These are phyloP conservation scores for Megalurothrips usitatus DNA, from an alignment of 2,888 invertebrate species.

Conservation along the genomic window DNA sequence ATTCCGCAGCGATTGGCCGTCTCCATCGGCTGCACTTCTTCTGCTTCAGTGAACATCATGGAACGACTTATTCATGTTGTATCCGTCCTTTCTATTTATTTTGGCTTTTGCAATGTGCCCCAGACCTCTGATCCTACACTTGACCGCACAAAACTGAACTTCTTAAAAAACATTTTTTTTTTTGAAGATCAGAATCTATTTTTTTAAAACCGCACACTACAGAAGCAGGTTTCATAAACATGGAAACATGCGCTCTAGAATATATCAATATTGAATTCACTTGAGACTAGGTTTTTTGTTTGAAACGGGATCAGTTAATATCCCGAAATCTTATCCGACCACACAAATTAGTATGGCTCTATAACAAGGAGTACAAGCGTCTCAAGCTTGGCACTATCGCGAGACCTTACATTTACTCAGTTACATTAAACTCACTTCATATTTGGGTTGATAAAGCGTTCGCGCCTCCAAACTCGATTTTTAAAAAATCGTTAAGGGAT, in stretches of 20 bases:
- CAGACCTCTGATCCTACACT: not conserved
- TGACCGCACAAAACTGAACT: not conserved
- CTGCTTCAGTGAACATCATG: slow-evolving; percentile 24
- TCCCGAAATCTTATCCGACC: no score
- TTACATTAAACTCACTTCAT: no score
- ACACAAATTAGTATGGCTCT: no score
- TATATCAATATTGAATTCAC: not conserved
- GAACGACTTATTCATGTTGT: slow-evolving; percentile 19
- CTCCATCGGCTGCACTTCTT: slow-evolving; percentile 25
- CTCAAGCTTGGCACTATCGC: no score
- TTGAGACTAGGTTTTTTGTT: no score
- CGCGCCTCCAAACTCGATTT: no score
- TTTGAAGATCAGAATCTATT: not conserved
- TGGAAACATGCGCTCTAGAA: not conserved
- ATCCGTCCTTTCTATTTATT: slow-evolving; percentile 8
- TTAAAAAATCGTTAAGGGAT: no score
- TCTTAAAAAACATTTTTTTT: not conserved
- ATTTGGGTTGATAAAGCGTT: no score
- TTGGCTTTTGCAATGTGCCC: slow-evolving; percentile 8
- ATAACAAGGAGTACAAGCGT: no score
- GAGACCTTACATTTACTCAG: no score
- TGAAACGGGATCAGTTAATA: no score
- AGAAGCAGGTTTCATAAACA: no score
- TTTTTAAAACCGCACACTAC: not conserved
- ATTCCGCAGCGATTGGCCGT: slow-evolving; percentile 23